Evolutionary conservation across 1,140 invertebrate genomes (phyloP).

Genomic region (Dendroctonus valens): DNA sequence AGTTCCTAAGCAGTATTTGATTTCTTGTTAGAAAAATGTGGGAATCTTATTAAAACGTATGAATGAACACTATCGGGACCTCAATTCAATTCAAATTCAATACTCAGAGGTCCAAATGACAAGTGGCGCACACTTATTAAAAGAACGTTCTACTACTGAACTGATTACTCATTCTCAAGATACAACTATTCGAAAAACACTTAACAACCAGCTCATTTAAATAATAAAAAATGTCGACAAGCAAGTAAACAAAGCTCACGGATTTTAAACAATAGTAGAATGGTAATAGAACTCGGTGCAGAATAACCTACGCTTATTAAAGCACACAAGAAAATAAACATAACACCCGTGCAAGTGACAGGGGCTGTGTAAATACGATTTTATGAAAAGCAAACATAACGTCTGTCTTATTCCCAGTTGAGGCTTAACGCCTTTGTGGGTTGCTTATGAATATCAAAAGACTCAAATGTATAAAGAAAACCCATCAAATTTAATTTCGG

Average conservation of each 20-base stretch:
- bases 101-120: too few relatives aligned
- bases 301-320: constrained; percentile 26
- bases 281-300: constrained; percentile 26
- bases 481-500: constrained; percentile 25
- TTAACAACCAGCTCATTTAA: constrained; percentile 27
- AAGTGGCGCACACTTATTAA: too few relatives aligned
- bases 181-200: constrained; percentile 28
- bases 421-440: constrained; percentile 24
- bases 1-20: too few relatives aligned
- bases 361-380: constrained; percentile 31
- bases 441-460: constrained; percentile 33
- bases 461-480: constrained; percentile 27
- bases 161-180: constrained; percentile 31
- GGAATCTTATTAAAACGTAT: too few relatives aligned
- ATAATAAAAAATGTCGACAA: constrained; percentile 31
- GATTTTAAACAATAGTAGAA: constrained; percentile 33
- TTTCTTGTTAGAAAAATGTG: too few relatives aligned
- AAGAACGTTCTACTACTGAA: constrained; percentile 14
- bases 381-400: constrained; percentile 33
- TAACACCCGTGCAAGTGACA: constrained; percentile 25
- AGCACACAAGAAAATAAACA: constrained; percentile 30
- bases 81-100: not conserved
- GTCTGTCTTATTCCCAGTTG: constrained; percentile 25
- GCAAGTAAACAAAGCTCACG: constrained; percentile 28
- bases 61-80: not conserved